Conservation (phyloP, 2,888 invertebrate species). For the Nemurella pictetii region DNA sequence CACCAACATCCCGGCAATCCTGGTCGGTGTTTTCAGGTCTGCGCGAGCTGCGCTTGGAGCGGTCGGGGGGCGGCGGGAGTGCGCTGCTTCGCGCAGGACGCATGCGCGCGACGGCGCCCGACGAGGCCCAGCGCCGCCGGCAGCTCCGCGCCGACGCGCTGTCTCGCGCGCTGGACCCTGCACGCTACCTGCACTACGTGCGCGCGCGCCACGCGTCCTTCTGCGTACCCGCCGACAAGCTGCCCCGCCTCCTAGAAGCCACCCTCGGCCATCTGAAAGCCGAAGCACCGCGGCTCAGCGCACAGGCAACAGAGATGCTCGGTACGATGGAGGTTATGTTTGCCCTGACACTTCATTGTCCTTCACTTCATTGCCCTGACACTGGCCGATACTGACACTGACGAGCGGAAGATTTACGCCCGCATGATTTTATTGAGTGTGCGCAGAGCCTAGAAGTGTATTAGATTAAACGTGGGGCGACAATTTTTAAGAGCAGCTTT, state of each 20-base stretch:
- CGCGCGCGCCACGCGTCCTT: conserved; percentile 80
- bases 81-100: not conserved
- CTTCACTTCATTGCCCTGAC: not conserved
- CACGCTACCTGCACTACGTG: conserved; percentile 71
- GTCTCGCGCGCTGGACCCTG: not conserved
- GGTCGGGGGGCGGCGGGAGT: not conserved
- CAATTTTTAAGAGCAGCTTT: too few species aligned
- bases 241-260: conserved; percentile 27
- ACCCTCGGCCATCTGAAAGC: not conserved
- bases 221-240: conserved; percentile 44
- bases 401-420: too few species aligned
- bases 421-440: too few species aligned
- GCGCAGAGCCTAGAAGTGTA: too few species aligned
- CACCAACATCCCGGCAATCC: not conserved
- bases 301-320: conserved; percentile 20
- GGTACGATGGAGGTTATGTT: conserved; percentile 4
- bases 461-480: too few species aligned
- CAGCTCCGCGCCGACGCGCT: not conserved
- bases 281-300: conserved; percentile 10
- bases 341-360: not conserved
- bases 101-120: not conserved
- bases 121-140: not conserved
- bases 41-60: not conserved
- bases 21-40: not conserved
- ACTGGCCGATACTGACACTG: too few species aligned